Conservation (phyloP, 2,888 invertebrate genomes). For the Drosophila phalerata region DNA sequence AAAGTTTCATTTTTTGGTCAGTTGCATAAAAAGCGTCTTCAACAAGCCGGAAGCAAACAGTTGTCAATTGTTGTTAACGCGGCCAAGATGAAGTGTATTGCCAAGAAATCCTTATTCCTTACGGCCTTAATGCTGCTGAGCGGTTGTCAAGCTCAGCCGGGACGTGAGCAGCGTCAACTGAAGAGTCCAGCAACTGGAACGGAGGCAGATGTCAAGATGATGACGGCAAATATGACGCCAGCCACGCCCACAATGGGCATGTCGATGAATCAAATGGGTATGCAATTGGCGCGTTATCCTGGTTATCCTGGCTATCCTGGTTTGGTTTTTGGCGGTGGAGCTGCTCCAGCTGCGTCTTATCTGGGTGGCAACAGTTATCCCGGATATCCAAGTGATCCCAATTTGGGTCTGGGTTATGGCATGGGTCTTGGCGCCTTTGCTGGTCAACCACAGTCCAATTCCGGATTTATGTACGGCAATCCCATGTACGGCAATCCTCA, state of each 20-base stretch:
- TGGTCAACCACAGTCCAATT: conserved; percentile 4
- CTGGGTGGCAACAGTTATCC: conserved; percentile 49
- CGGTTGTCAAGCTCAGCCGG: conserved; percentile 43
- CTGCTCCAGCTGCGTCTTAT: conserved; percentile 17
- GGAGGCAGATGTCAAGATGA: conserved; percentile 70
- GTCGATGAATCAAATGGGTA: conserved; percentile 53
- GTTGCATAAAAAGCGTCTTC: conserved; percentile 65
- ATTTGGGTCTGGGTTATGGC: conserved; percentile 34
- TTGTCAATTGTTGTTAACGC: conserved; percentile 40
- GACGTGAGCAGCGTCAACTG: conserved; percentile 63
- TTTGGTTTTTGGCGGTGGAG: conserved; percentile 40
- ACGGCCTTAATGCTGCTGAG: conserved; percentile 43
- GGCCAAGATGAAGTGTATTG: conserved; percentile 61
- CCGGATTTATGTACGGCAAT: conserved; percentile 56
- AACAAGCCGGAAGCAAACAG: conserved; percentile 70
- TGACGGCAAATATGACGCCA: conserved; percentile 57
- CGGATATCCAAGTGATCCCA: conserved; percentile 47
- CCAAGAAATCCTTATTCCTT: conserved; percentile 44
- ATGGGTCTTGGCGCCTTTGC: conserved; percentile 33
- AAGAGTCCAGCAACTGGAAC: conserved; percentile 35
- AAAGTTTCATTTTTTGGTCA: conserved; percentile 56
- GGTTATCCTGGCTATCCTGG: conserved; percentile 61
- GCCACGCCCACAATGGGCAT: conserved; percentile 25
- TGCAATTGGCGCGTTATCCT: conserved; percentile 63
- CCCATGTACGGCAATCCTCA: conserved; percentile 45